Evolutionary conservation across 2,113 vertebrate species (phyloP).

Genomic region (Todiramphus saurophagus): DNA sequence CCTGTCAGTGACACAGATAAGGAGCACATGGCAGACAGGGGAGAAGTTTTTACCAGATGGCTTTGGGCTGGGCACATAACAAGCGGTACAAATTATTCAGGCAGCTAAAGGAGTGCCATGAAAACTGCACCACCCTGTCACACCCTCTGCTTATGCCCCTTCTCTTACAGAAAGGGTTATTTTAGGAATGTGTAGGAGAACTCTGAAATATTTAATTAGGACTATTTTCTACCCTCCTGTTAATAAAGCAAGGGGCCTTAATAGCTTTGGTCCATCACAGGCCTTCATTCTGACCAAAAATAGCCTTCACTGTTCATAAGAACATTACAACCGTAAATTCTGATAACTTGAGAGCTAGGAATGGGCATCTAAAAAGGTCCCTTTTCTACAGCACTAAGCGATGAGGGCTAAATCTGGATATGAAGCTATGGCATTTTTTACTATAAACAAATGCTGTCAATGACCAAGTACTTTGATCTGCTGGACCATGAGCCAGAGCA

Average conservation of each 20-base stretch:
- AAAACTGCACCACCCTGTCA: fast-evolving
- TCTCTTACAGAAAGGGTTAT: background rate
- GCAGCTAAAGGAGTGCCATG: background rate
- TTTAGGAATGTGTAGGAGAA: background rate
- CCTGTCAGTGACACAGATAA: background rate
- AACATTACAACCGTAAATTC: constrained; percentile 29
- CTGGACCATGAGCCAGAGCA: background rate
- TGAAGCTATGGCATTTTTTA: constrained; percentile 52
- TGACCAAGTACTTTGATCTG: constrained; percentile 41
- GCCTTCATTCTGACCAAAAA: constrained; percentile 19
- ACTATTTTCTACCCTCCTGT: background rate
- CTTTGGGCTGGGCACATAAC: background rate
- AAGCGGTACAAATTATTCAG: background rate
- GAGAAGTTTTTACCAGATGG: background rate
- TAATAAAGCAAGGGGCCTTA: background rate
- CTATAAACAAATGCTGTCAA: constrained; percentile 28
- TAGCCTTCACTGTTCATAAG: background rate
- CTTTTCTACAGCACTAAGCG: constrained; percentile 12
- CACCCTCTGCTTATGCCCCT: background rate
- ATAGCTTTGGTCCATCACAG: background rate
- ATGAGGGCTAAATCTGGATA: constrained; percentile 15
- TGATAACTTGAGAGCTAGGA: constrained; percentile 52
- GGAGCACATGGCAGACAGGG: background rate
- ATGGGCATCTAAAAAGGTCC: constrained; percentile 45
- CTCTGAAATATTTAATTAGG: constrained; percentile 9